Evolutionary conservation across 2,113 vertebrate species (phyloP).

Genomic region (Neodon shergylaensis): DNA sequence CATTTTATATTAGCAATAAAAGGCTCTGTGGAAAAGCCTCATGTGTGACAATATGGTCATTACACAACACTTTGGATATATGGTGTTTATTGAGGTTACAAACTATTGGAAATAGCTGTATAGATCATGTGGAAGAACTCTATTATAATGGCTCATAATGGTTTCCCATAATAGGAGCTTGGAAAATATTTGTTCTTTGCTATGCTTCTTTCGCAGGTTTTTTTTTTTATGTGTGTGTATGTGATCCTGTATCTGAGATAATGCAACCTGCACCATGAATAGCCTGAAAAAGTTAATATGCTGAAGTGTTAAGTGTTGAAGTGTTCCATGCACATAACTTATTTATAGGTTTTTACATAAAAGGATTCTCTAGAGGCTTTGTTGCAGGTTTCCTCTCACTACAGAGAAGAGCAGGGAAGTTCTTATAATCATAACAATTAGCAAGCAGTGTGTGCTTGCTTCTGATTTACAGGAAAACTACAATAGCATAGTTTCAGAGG

Average conservation of each 20-base stretch:
- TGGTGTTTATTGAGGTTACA: slow-evolving; percentile 58
- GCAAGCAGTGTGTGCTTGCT: not conserved
- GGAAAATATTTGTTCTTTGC: slow-evolving; percentile 64
- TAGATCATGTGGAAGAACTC: slow-evolving; percentile 60
- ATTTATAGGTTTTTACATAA: slow-evolving; percentile 21
- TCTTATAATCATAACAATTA: not conserved
- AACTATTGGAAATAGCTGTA: slow-evolving; percentile 66
- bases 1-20: slow-evolving; percentile 68
- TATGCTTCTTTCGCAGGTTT: slow-evolving; percentile 24
- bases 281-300: slow-evolving; percentile 21
- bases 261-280: slow-evolving; percentile 17
- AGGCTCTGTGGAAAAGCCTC: slow-evolving; percentile 11
- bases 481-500: not conserved
- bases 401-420: not conserved
- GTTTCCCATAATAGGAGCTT: slow-evolving; percentile 53
- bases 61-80: slow-evolving; percentile 50
- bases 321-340: slow-evolving; percentile 11
- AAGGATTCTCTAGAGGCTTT: slow-evolving; percentile 30
- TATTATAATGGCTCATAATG: slow-evolving; percentile 67
- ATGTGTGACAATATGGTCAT: slow-evolving; percentile 53
- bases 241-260: slow-evolving; percentile 17
- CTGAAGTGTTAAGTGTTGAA: slow-evolving; percentile 51
- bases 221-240: not conserved
- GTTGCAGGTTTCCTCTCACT: not conserved
- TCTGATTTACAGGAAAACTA: not conserved